Base-by-base conservation (phyloP, 2,113 vertebrate species). In the Campylorhamphus procurvoides region DNA sequence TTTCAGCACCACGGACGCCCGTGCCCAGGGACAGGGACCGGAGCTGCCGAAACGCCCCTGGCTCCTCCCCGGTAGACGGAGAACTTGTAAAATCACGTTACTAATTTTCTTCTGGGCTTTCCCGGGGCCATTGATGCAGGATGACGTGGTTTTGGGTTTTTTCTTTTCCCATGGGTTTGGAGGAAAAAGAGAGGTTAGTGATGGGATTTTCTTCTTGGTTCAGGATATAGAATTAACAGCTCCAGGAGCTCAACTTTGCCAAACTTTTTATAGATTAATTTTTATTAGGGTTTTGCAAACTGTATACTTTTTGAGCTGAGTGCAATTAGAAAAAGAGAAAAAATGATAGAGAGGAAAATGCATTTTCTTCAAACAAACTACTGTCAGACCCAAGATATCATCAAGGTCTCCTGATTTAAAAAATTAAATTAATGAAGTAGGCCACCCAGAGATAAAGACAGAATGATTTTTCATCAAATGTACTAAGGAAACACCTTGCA, bases 1-100 rank as follows among this genome's bases (percentile, higher is more conserved):
- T 56, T 96, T 87, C 95, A 96, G 93, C 92, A 94, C 92, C 92
- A 90, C 53, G 78, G 95, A 94, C 63, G 24, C 10, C 64, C 23
- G 19, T 7, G 12, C 35, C 28, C 19, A 5, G 42, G 64, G 4
- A 35, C 72, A 2, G 10, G 10, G 10, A 7, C 35, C 13, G 14
- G 3, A 14, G 33, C 44, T 20, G 59, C 60, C 23, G 22, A 68
- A 24, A 1, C 52, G 14, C 27, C 19, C 29, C 40, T 19, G 15
- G 2, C 60, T 40, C 33, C n/a, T 5, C 47, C 37, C 46, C 10
- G 13, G 31, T 17, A 67, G 12, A 22, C 1, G 3, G 33, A 3
- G 4, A 25, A 0, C 37, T 22, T 33, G 18, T 17, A 10, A 12
- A 75, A 28, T 8, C 1, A 44, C 9, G 1, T 5, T 7, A 18